phyloP scores from a whole-genome alignment of 2,888 invertebrate genomes.

The Metopia argyrocephala region DNA sequence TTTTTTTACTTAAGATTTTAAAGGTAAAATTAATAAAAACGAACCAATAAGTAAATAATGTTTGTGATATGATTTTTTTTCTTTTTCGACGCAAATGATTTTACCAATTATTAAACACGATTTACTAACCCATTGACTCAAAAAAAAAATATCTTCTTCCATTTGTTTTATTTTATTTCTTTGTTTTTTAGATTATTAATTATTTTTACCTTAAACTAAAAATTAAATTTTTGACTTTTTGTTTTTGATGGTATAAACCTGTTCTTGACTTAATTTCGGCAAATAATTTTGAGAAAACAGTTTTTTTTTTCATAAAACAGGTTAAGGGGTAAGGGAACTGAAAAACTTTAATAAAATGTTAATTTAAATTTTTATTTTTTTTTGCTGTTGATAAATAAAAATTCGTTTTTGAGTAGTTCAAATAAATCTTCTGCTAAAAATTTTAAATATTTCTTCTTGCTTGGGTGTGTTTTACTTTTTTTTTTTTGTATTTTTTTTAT shows the following conservation, averaged over 20 bases:
- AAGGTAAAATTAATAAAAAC: slow-evolving; percentile 28
- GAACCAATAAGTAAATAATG: slow-evolving; percentile 5
- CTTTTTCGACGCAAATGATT: background rate
- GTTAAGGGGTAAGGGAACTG: slow-evolving; percentile 23
- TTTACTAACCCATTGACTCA: slow-evolving; percentile 27
- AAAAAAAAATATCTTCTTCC: background rate
- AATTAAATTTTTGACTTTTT: slow-evolving; percentile 3
- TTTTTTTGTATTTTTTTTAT: no score
- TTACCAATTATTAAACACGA: background rate
- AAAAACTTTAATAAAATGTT: slow-evolving; percentile 39
- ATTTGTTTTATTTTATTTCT: background rate
- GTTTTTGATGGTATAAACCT: slow-evolving; percentile 14
- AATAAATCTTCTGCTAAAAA: no score
- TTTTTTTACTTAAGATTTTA: background rate
- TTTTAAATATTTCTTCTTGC: no score
- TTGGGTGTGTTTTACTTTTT: no score
- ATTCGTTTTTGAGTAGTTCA: background rate
- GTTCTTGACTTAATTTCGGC: slow-evolving; percentile 42
- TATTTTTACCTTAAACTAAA: slow-evolving; percentile 33
- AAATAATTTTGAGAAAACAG: background rate
- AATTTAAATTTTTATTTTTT: slow-evolving; percentile 20
- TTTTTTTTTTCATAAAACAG: slow-evolving; percentile 24
- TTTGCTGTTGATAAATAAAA: no score
- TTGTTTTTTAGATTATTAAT: slow-evolving; percentile 3
- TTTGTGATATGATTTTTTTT: background rate